These are phyloP conservation scores for Blennius ocellaris DNA, from an alignment of 2,113 vertebrate genomes.

Conservation along the genomic window DNA sequence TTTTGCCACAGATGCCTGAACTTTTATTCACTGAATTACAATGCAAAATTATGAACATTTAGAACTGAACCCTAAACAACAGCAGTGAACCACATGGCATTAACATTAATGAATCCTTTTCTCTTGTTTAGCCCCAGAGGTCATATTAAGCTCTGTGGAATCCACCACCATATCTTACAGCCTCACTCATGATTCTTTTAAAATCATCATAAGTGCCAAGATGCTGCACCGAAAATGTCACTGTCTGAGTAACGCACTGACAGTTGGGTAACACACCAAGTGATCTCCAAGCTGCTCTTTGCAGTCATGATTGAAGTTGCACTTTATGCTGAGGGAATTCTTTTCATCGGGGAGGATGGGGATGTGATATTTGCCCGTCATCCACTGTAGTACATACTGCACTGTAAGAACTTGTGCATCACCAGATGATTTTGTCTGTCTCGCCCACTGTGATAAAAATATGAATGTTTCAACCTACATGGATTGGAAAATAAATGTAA, in stretches of 20 bases:
- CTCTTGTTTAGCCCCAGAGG: no score
- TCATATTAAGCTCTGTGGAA: not conserved
- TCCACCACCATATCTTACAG: not conserved
- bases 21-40: no score
- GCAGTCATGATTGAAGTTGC: constrained; percentile 15
- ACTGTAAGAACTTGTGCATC: no score
- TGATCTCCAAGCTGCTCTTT: constrained; percentile 4
- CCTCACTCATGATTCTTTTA: constrained; percentile 1
- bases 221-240: constrained; percentile 6
- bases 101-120: no score
- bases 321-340: constrained; percentile 7
- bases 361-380: constrained; percentile 18
- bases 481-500: no score
- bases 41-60: no score
- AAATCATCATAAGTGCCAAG: constrained; percentile 3
- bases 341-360: constrained; percentile 16
- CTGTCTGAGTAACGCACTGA: not conserved
- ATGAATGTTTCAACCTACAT: no score
- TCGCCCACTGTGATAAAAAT: no score
- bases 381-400: not conserved
- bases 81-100: no score
- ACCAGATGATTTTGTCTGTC: no score
- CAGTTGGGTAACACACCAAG: not conserved
- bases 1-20: no score
- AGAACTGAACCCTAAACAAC: no score